phyloP scores from a whole-genome alignment of 2,888 invertebrate genomes.

The Perdita meconis region DNA sequence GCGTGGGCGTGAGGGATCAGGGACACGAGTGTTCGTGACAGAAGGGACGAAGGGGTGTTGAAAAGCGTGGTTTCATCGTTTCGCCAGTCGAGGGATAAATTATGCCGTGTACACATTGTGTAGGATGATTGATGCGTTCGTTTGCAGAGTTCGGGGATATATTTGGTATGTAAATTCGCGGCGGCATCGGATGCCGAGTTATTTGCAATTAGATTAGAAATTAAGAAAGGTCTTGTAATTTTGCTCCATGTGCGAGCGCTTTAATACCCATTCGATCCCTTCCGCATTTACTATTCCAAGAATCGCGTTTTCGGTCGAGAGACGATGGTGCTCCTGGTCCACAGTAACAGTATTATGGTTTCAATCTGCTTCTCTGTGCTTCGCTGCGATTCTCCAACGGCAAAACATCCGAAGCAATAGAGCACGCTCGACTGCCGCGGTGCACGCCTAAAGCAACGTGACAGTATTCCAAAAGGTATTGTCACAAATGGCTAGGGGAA shows the following conservation, averaged over 20 bases:
- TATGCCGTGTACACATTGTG: neutral
- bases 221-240: neutral
- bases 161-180: neutral
- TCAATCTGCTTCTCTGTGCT: no score
- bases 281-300: no score
- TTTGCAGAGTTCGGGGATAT: neutral
- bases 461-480: neutral
- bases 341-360: no score
- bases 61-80: neutral
- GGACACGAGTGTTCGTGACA: neutral
- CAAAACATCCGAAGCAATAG: no score
- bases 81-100: neutral
- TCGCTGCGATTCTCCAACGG: no score
- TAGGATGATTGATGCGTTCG: neutral
- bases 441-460: neutral
- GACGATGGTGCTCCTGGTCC: no score
- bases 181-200: neutral
- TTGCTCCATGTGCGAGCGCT: no score
- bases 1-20: conserved; percentile 2
- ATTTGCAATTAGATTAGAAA: neutral
- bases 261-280: no score
- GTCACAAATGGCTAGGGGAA: neutral
- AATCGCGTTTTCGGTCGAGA: no score
- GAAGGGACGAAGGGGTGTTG: no score
- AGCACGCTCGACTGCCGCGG: neutral